These are phyloP conservation scores for Musca domestica DNA, from an alignment of 1,140 invertebrate species.

Conservation along the genomic window DNA sequence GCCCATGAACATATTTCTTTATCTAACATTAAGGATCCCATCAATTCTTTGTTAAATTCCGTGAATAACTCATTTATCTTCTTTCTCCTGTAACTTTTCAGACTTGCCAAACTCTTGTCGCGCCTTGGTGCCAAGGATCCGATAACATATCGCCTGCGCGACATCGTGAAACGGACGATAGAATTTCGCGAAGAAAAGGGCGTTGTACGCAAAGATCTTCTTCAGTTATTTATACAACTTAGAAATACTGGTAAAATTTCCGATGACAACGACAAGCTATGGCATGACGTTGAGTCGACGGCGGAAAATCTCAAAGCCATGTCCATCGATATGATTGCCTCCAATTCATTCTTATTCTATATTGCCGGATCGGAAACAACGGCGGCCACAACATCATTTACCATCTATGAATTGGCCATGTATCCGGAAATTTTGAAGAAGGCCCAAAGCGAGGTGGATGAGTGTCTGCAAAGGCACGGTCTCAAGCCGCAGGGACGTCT, in stretches of 20 bases:
- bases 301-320: constrained; percentile 41
- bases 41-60: too few relatives aligned
- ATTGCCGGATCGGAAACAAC: constrained; percentile 72
- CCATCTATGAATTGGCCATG: constrained; percentile 60
- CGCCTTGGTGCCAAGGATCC: constrained; percentile 33
- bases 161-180: constrained; percentile 58
- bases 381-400: constrained; percentile 60
- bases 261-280: constrained; percentile 40
- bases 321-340: constrained; percentile 58
- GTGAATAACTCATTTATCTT: too few relatives aligned
- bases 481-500: constrained; percentile 40
- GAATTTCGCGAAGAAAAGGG: constrained; percentile 56
- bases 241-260: constrained; percentile 53
- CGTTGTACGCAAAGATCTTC: constrained; percentile 57
- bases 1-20: too few relatives aligned
- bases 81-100: constrained; percentile 16
- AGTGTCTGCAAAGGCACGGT: constrained; percentile 41
- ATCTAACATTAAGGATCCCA: too few relatives aligned
- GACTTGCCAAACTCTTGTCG: constrained; percentile 33
- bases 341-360: constrained; percentile 65
- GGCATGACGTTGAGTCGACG: constrained; percentile 39
- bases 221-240: constrained; percentile 58
- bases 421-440: constrained; percentile 37
- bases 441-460: constrained; percentile 56
- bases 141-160: constrained; percentile 27